Evolutionary conservation across 2,113 vertebrate species (phyloP).

Genomic region (Sturnus vulgaris): DNA sequence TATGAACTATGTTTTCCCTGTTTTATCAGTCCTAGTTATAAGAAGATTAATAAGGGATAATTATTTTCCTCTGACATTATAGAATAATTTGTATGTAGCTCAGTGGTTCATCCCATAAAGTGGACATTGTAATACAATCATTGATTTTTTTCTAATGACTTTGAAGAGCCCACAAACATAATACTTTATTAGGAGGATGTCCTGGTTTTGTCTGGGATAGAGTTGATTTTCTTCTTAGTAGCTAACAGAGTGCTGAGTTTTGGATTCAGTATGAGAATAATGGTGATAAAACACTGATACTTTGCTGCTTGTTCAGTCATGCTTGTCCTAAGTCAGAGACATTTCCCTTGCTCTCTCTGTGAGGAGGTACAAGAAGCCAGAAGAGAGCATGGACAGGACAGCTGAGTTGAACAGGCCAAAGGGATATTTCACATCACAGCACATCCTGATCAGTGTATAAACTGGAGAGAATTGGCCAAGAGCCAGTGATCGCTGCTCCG

Average conservation of each 20-base stretch:
- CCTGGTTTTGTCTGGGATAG: neutral
- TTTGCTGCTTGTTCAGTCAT: neutral
- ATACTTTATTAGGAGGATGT: neutral
- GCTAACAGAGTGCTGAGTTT: neutral
- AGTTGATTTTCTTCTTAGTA: neutral
- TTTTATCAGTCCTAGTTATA: neutral
- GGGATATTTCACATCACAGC: neutral
- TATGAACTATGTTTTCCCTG: neutral
- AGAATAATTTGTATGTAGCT: neutral
- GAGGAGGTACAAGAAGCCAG: neutral
- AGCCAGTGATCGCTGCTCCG: accelerated
- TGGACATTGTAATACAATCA: neutral
- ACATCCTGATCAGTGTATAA: neutral
- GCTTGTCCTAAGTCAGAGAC: neutral
- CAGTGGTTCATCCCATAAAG: neutral
- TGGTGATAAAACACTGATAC: neutral
- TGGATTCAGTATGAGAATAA: neutral
- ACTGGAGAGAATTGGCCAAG: neutral
- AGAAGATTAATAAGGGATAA: neutral
- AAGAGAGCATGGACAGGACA: neutral
- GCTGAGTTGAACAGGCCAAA: neutral
- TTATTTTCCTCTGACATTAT: neutral
- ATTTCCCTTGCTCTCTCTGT: neutral
- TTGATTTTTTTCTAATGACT: neutral
- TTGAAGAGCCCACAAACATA: neutral